phyloP scores from a whole-genome alignment of 2,113 vertebrate species.

The Coreoperca whiteheadi region DNA sequence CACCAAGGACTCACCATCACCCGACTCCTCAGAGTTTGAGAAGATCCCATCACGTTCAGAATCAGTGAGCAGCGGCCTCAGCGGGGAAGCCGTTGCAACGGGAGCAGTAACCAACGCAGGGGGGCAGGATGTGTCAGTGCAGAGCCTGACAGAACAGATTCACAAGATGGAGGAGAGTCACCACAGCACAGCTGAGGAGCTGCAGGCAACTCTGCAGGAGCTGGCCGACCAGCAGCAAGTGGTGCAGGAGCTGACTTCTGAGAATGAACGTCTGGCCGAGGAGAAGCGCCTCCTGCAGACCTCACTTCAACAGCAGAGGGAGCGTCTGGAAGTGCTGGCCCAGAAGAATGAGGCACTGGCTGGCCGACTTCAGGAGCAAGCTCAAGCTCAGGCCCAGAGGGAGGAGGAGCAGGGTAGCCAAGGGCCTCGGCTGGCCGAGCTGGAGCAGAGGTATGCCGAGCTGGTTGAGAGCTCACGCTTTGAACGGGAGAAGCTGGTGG shows the following conservation, averaged over 20 bases:
- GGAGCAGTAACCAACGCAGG: constrained; percentile 53
- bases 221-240: constrained; percentile 96
- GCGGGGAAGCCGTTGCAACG: constrained; percentile 70
- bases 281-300: constrained; percentile 93
- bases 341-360: constrained; percentile 92
- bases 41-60: constrained; percentile 90
- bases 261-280: constrained; percentile 93
- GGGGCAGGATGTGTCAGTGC: constrained; percentile 86
- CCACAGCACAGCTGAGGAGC: constrained; percentile 94
- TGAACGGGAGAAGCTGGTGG: constrained; percentile 95
- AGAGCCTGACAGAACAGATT: constrained; percentile 91
- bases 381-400: constrained; percentile 84
- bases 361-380: constrained; percentile 87
- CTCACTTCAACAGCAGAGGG: constrained; percentile 92
- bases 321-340: constrained; percentile 89
- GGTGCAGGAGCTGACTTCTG: constrained; percentile 93
- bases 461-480: constrained; percentile 92
- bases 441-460: constrained; percentile 91
- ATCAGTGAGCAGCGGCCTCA: constrained; percentile 84
- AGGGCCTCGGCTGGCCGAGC: constrained; percentile 84
- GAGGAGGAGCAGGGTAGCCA: constrained; percentile 78
- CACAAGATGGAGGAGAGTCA: constrained; percentile 98
- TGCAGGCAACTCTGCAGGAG: constrained; percentile 96
- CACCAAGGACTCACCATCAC: constrained; percentile 91
- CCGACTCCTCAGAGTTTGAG: constrained; percentile 92